Evolutionary conservation across 1,140 invertebrate genomes (phyloP).

Genomic region (Archivesica marissinica): DNA sequence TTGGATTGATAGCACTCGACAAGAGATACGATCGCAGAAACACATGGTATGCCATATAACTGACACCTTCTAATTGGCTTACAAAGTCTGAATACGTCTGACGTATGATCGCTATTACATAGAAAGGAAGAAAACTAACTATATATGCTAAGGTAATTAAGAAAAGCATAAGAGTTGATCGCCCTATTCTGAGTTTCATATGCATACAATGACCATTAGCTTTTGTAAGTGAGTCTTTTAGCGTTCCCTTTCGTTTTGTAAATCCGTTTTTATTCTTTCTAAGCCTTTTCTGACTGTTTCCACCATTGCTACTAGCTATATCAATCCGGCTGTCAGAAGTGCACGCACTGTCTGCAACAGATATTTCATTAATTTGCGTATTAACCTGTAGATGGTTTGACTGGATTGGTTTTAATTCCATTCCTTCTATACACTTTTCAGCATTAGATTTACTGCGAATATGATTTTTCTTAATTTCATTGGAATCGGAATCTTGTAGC

Average conservation of each 20-base stretch:
- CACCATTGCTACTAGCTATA: background rate
- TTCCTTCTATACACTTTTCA: background rate
- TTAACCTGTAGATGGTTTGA: background rate
- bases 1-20: slow-evolving; percentile 56
- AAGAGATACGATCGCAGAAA: slow-evolving; percentile 54
- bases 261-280: background rate
- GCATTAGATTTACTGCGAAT: background rate
- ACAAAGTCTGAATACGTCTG: slow-evolving; percentile 28
- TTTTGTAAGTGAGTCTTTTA: slow-evolving; percentile 40
- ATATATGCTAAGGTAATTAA: slow-evolving; percentile 48
- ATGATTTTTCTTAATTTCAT: slow-evolving; percentile 25
- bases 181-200: slow-evolving; percentile 45
- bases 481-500: slow-evolving; percentile 54
- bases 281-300: background rate
- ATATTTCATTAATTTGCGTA: background rate
- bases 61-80: background rate
- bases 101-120: slow-evolving; percentile 31
- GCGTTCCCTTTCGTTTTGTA: background rate
- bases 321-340: background rate
- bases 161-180: slow-evolving; percentile 58
- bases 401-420: background rate
- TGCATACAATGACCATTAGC: slow-evolving; percentile 28
- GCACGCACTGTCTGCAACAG: background rate
- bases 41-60: slow-evolving; percentile 33
- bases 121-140: slow-evolving; percentile 57